These are phyloP conservation scores for Sphaerophoria rueppellii DNA, from an alignment of 2,888 invertebrate genomes.

Conservation along the genomic window DNA sequence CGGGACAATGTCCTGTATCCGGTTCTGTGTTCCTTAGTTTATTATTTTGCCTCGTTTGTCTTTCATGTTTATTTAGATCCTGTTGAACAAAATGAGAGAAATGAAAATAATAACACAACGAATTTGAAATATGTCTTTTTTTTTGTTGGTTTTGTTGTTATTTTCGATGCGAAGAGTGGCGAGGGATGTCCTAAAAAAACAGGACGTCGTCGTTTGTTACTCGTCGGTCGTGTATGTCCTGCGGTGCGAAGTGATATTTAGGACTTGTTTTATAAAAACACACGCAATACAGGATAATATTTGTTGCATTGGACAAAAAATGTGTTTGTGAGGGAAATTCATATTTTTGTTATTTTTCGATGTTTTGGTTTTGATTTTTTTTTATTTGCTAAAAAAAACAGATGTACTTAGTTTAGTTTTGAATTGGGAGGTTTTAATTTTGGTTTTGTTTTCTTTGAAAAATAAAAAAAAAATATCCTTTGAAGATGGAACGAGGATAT, in stretches of 20 bases:
- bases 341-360: slow-evolving; percentile 55
- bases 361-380: slow-evolving; percentile 30
- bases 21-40: not conserved
- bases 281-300: slow-evolving; percentile 39
- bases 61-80: slow-evolving; percentile 66
- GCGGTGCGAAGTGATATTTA: slow-evolving; percentile 56
- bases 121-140: slow-evolving; percentile 55
- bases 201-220: slow-evolving; percentile 30
- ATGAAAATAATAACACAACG: slow-evolving; percentile 56
- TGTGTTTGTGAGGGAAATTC: slow-evolving; percentile 28
- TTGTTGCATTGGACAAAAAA: not conserved
- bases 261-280: slow-evolving; percentile 24
- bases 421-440: slow-evolving; percentile 20
- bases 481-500: slow-evolving; percentile 16
- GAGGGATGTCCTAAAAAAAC: slow-evolving; percentile 69
- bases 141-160: slow-evolving; percentile 15
- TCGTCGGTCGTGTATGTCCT: slow-evolving; percentile 48
- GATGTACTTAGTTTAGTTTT: slow-evolving; percentile 35
- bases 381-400: slow-evolving; percentile 14
- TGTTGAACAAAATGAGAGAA: slow-evolving; percentile 59
- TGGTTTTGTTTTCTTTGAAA: slow-evolving; percentile 15
- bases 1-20: slow-evolving; percentile 42
- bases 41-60: slow-evolving; percentile 2
- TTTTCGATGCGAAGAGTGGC: slow-evolving; percentile 26
- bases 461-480: not conserved